These are phyloP conservation scores for Sceloporus undulatus DNA, from an alignment of 2,113 vertebrate species.

Conservation along the genomic window DNA sequence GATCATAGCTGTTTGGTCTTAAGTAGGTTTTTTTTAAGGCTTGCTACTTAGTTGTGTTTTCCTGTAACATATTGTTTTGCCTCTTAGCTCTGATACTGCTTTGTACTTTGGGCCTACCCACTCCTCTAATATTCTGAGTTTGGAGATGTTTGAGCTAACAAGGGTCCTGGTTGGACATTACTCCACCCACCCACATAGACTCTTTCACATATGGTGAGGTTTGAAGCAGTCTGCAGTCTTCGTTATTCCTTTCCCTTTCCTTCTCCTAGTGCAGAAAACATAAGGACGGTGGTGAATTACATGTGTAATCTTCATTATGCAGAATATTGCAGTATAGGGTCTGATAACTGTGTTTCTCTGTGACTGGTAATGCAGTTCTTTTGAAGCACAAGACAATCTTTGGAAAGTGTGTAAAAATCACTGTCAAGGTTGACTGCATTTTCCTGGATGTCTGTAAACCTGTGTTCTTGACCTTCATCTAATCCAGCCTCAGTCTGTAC, in stretches of 20 bases:
- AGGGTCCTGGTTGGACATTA: background rate
- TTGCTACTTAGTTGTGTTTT: background rate
- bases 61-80: background rate
- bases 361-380: background rate
- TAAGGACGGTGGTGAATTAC: background rate
- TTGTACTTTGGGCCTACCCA: background rate
- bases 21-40: background rate
- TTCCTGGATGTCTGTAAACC: background rate
- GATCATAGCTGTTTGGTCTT: background rate
- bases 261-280: background rate
- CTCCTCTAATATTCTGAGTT: background rate
- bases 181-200: too few relatives aligned
- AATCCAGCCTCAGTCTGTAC: background rate
- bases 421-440: background rate
- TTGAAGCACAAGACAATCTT: background rate
- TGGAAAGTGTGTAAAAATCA: background rate
- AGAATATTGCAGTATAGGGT: background rate
- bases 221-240: background rate
- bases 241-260: too few relatives aligned
- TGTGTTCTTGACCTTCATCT: background rate
- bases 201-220: background rate
- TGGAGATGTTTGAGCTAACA: background rate
- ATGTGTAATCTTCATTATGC: background rate
- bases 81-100: background rate
- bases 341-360: background rate